Conservation (phyloP, 2,888 invertebrate genomes). For the Agonopterix subpropinquella region DNA sequence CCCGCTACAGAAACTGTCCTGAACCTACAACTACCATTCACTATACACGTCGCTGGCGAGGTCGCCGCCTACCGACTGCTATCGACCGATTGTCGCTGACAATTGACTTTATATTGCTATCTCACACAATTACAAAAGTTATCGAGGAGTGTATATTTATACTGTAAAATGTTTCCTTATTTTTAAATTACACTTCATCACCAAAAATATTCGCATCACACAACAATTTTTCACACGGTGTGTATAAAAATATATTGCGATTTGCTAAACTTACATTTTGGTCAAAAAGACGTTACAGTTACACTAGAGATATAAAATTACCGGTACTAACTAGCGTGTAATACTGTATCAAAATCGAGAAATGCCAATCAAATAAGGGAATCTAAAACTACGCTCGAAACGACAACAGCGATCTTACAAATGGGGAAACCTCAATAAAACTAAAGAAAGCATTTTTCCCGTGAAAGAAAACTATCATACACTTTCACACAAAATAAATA, state of each 20-base stretch:
- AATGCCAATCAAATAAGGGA: slow-evolving; percentile 9
- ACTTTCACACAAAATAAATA: slow-evolving; percentile 50
- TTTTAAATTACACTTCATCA: slow-evolving; percentile 65
- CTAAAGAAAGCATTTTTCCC: slow-evolving; percentile 22
- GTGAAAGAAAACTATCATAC: slow-evolving; percentile 23
- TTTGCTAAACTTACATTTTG: slow-evolving; percentile 28
- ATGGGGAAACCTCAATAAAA: slow-evolving; percentile 17
- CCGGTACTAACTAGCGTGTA: slow-evolving; percentile 37
- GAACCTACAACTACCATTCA: slow-evolving; percentile 19
- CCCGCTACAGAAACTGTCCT: slow-evolving; percentile 11
- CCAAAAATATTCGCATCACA: slow-evolving; percentile 51
- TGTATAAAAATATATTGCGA: slow-evolving; percentile 58
- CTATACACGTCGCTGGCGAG: slow-evolving; percentile 12
- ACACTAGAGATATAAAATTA: slow-evolving; percentile 16
- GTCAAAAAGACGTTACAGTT: slow-evolving; percentile 33
- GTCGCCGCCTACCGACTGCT: slow-evolving; percentile 23
- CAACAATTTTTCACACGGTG: slow-evolving; percentile 41
- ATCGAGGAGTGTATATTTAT: slow-evolving; percentile 55
- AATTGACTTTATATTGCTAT: slow-evolving; percentile 56
- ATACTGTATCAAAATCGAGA: slow-evolving; percentile 23
- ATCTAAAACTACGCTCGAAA: slow-evolving; percentile 12
- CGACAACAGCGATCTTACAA: slow-evolving; percentile 16
- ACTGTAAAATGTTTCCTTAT: slow-evolving; percentile 47
- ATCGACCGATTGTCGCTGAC: slow-evolving; percentile 24
- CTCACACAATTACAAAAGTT: slow-evolving; percentile 70